Percentiles rank a stretch among this genome's conserved stretches.
These are phyloP conservation scores for Eupelmus urozonus DNA, from an alignment of 2,888 invertebrate species.

Conservation along the genomic window DNA sequence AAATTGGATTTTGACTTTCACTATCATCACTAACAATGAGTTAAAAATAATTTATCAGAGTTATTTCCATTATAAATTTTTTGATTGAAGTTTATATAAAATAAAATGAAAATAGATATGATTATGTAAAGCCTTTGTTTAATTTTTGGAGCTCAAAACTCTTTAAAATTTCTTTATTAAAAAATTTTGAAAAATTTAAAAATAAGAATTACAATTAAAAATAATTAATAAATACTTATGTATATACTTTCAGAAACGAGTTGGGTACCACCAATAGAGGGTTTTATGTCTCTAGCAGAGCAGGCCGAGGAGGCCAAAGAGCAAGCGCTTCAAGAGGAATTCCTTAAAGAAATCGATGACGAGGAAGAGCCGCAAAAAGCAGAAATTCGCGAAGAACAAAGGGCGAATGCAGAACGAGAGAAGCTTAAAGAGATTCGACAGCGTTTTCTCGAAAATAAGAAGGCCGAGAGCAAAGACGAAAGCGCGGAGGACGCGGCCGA, in stretches of 20 bases:
- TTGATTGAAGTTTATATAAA: too few relatives aligned
- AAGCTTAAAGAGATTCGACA: slow-evolving; percentile 73
- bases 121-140: too few relatives aligned
- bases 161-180: too few relatives aligned
- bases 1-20: too few relatives aligned
- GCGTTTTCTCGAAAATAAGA: slow-evolving; percentile 77
- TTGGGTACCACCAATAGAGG: slow-evolving; percentile 87
- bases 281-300: slow-evolving; percentile 83
- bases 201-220: too few relatives aligned
- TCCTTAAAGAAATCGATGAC: slow-evolving; percentile 78
- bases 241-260: slow-evolving; percentile 87
- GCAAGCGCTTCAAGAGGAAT: slow-evolving; percentile 77
- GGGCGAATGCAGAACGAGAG: slow-evolving; percentile 72
- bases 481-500: slow-evolving; percentile 68
- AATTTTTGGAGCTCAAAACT: too few relatives aligned
- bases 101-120: too few relatives aligned
- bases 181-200: too few relatives aligned
- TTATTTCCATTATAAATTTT: too few relatives aligned
- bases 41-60: too few relatives aligned
- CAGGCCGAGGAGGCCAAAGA: slow-evolving; percentile 80
- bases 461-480: slow-evolving; percentile 77
- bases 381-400: slow-evolving; percentile 73
- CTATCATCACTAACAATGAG: too few relatives aligned
- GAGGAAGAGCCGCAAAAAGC: slow-evolving; percentile 77
- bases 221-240: too few relatives aligned